Evolutionary conservation across 2,797 vertebrate species (phyloP).

Genomic region (Danio choprae): DNA sequence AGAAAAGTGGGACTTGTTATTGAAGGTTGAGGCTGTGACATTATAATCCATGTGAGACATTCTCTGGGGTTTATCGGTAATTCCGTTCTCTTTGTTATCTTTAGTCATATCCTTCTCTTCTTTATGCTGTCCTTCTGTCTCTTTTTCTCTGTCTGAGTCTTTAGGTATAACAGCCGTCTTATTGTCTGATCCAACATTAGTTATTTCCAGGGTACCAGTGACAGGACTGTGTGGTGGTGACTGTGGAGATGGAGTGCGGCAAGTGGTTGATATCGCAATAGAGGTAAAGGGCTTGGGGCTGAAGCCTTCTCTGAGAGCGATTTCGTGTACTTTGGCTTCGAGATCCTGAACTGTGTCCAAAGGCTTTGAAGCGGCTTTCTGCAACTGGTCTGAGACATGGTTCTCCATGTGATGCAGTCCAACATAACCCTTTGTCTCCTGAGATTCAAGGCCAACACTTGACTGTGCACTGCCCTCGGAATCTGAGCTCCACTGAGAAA

Average conservation of each 20-base stretch:
- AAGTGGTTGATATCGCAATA: conserved; percentile 76
- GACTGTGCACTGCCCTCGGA: conserved; percentile 73
- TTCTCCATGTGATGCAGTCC: conserved; percentile 44
- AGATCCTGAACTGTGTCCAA: conserved; percentile 53
- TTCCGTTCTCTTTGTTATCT: conserved; percentile 1
- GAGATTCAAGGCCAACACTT: conserved; percentile 52
- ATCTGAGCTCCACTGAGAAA: conserved; percentile 74
- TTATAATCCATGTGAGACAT: background rate
- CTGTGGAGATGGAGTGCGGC: conserved; percentile 67
- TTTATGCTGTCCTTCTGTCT: background rate
- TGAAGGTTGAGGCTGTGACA: conserved; percentile 38
- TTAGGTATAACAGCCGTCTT: background rate
- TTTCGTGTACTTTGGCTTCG: conserved; percentile 64
- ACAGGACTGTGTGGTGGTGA: conserved; percentile 39
- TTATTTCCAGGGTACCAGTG: background rate
- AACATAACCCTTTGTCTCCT: conserved; percentile 1
- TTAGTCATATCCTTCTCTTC: background rate
- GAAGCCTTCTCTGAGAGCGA: conserved; percentile 68
- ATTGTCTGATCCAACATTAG: background rate
- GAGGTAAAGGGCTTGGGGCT: conserved; percentile 69
- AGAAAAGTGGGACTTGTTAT: conserved; percentile 74
- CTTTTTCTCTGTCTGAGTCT: conserved; percentile 7
- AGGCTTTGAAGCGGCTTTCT: conserved; percentile 7
- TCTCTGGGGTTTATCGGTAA: conserved; percentile 1
- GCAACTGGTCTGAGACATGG: conserved; percentile 52